phyloP scores from a whole-genome alignment of 2,888 invertebrate genomes.

The Leptopilina drosophilae region DNA sequence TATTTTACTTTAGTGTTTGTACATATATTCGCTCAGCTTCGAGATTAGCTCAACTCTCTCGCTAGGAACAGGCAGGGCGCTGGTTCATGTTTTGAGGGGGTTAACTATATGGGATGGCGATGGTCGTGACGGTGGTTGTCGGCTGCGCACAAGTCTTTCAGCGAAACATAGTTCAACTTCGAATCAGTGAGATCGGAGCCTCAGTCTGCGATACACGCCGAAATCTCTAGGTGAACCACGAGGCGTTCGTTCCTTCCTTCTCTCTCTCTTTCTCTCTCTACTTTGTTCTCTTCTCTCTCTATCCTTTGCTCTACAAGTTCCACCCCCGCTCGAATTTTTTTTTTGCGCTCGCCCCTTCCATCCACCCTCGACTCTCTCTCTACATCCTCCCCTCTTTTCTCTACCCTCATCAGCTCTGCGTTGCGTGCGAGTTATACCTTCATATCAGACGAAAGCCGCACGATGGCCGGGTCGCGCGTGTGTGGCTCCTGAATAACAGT shows the following conservation, averaged over 20 bases:
- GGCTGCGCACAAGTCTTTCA: conserved; percentile 57
- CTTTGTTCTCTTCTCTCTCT: conserved; percentile 25
- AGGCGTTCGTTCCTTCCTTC: conserved; percentile 41
- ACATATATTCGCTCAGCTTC: conserved; percentile 32
- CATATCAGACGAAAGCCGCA: conserved; percentile 37
- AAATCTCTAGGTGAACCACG: conserved; percentile 47
- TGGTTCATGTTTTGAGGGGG: conserved; percentile 38
- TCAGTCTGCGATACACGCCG: conserved; percentile 55
- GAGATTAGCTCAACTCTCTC: conserved; percentile 41
- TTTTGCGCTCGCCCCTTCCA: conserved; percentile 8
- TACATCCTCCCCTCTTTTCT: conserved; percentile 28
- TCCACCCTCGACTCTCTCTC: conserved; percentile 28
- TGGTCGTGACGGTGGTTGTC: conserved; percentile 52
- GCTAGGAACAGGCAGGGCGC: conserved; percentile 42
- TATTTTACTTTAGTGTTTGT: conserved; percentile 3
- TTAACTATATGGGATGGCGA: conserved; percentile 49
- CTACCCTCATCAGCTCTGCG: conserved; percentile 37
- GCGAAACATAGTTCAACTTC: conserved; percentile 50
- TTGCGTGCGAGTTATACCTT: conserved; percentile 31
- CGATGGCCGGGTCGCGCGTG: conserved; percentile 33
- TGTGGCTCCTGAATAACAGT: conserved; percentile 6
- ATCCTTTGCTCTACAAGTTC: conserved; percentile 5
- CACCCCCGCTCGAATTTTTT: conserved; percentile 39
- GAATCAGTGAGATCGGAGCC: conserved; percentile 57
- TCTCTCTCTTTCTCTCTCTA: conserved; percentile 16